Evolutionary conservation across 2,797 vertebrate genomes (phyloP), one percentile per base, ranked within the genome.

Genomic region (Hozukius guyotensis): DNA sequence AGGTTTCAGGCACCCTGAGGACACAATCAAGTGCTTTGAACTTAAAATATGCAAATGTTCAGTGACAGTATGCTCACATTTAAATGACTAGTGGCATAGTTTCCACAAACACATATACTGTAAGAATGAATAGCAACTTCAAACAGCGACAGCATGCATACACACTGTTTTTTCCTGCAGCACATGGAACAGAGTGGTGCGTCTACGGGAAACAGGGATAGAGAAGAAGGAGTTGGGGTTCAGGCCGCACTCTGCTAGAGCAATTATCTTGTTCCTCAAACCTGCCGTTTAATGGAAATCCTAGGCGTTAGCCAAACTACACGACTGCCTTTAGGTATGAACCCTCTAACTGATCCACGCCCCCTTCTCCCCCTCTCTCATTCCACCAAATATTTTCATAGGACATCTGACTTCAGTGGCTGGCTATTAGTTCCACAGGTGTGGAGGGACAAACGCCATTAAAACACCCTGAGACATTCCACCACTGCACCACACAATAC

Each of bases 261-360:
- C 87, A 94, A 95, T 96, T 93, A 95, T 94, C 94, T 93, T 95
- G 94, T 96, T 96, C 87, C 90, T 91, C 81, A 93, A 95, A 95
- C 83, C 83, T 93, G 90, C 83, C 62, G 25, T 93, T 94, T 93
- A 93, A 93, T 93, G 92, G 95, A 95, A 95, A 94, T 89, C 82
- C 77, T 87, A 84, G 16, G 75, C 82, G 77, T 78, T 75, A 73
- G 95, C 93, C 94, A 96, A 95, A 92, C 89, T 93, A 93, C 87
- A 94, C 88, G 86, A 84, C 81, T 90, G 86, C 85, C 87, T 90
- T 91, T 90, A 93, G 93, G 92, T 94, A 94, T 94, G 92, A 94
- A 90, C 83, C 80, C 89, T 83, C 77, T 32, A 89, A 83, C 81
- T 38, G 75, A 84, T 84, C 86, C 85, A 85, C 81, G 38, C 76